Conservation (phyloP, 2,888 invertebrate species). For the Hipparchia semele region DNA sequence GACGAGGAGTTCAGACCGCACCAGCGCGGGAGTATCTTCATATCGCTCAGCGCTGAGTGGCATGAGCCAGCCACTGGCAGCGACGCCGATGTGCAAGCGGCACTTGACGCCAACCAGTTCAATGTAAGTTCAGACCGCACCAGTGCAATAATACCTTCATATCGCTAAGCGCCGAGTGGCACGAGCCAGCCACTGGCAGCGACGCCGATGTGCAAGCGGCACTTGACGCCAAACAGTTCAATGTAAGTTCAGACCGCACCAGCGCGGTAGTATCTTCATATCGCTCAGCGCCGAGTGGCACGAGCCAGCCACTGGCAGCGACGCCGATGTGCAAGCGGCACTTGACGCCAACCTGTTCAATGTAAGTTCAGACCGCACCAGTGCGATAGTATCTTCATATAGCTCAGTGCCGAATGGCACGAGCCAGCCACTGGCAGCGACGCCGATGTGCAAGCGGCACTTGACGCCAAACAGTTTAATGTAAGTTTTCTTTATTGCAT, state of each 20-base stretch:
- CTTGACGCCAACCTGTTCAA: background rate
- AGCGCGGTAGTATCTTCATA: conserved; percentile 48
- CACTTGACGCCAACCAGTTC: conserved; percentile 66
- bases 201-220: conserved; percentile 55
- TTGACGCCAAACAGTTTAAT: conserved; percentile 65
- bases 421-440: conserved; percentile 58
- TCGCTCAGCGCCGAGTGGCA: conserved; percentile 19
- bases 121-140: conserved; percentile 58
- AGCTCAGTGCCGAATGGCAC: conserved; percentile 12
- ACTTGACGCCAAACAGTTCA: conserved; percentile 64
- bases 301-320: conserved; percentile 55
- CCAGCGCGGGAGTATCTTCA: conserved; percentile 50
- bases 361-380: no score
- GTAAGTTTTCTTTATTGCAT: conserved; percentile 52
- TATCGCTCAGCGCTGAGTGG: conserved; percentile 20
- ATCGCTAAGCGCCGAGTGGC: conserved; percentile 11
- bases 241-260: conserved; percentile 60
- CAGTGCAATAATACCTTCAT: no score
- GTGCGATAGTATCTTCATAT: background rate
- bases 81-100: conserved; percentile 61
- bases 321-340: conserved; percentile 56
- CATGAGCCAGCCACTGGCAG: conserved; percentile 54
- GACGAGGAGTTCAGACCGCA: conserved; percentile 56
- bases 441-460: conserved; percentile 54
- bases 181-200: conserved; percentile 54